Conservation (phyloP, 2,113 vertebrate species). For the Martes martes region DNA sequence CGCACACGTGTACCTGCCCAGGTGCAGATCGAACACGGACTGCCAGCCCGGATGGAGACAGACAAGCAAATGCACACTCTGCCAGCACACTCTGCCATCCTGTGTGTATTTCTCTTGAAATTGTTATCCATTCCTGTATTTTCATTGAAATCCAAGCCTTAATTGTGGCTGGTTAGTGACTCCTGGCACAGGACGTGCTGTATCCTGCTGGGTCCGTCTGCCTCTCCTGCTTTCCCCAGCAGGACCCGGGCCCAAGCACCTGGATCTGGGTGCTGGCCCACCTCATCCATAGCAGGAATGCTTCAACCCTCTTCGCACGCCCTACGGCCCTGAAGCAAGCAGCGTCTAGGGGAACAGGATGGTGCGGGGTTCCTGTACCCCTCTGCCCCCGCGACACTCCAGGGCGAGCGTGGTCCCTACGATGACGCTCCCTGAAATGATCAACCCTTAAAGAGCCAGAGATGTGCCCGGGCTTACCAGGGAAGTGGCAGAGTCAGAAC, state of each 20-base stretch:
- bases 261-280: background rate
- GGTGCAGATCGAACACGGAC: background rate
- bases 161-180: background rate
- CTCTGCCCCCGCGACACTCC: rapidly evolving
- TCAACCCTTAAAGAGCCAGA: background rate
- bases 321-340: background rate
- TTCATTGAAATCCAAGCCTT: background rate
- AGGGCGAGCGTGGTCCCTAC: background rate
- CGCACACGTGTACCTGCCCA: background rate
- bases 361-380: rapidly evolving
- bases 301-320: rapidly evolving
- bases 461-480: background rate
- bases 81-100: background rate
- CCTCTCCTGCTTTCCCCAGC: background rate
- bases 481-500: background rate
- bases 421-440: background rate
- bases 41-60: background rate
- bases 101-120: background rate
- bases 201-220: rapidly evolving
- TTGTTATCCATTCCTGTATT: background rate
- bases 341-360: rapidly evolving
- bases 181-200: rapidly evolving
- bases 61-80: background rate
- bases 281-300: background rate
- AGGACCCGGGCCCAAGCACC: background rate